Evolutionary conservation across 2,113 vertebrate species (phyloP).

Genomic region (Balaenoptera acutorostrata): DNA sequence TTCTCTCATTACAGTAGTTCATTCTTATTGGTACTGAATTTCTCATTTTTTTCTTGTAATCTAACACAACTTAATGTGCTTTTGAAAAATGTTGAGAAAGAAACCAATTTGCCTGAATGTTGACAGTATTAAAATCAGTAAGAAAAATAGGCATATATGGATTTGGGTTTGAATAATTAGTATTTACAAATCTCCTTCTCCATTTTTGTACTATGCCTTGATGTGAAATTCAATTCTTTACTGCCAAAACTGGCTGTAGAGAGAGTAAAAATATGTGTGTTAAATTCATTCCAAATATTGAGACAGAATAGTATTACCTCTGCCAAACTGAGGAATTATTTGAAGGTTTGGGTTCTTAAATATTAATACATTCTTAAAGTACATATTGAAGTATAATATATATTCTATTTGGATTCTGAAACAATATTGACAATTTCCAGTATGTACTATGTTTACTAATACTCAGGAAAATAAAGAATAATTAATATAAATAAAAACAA

Average conservation of each 20-base stretch:
- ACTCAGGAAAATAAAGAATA: neutral
- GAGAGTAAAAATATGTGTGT: conserved; percentile 60
- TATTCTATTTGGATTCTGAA: conserved; percentile 41
- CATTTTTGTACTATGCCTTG: neutral
- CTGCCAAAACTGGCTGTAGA: conserved; percentile 46
- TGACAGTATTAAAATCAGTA: conserved; percentile 45
- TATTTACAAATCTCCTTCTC: conserved; percentile 59
- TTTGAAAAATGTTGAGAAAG: neutral
- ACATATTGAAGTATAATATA: conserved; percentile 36
- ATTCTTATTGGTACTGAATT: neutral
- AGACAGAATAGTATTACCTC: conserved; percentile 56
- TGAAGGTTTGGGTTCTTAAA: conserved; percentile 39
- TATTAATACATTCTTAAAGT: conserved; percentile 42
- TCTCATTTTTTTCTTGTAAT: conserved; percentile 16
- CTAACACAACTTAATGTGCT: conserved; percentile 17
- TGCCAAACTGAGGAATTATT: conserved; percentile 68
- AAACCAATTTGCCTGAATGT: conserved; percentile 41
- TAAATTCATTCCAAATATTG: conserved; percentile 66
- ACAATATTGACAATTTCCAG: conserved; percentile 53
- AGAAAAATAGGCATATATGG: conserved; percentile 45
- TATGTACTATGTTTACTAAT: conserved; percentile 41
- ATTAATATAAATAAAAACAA: conserved; percentile 4
- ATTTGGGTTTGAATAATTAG: conserved; percentile 71
- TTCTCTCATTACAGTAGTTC: neutral
- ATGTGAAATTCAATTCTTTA: conserved; percentile 43